Percentiles rank a stretch among this genome's conserved stretches.
Conservation (phyloP, 2,888 invertebrate species). For the Dendrolimus houi region DNA sequence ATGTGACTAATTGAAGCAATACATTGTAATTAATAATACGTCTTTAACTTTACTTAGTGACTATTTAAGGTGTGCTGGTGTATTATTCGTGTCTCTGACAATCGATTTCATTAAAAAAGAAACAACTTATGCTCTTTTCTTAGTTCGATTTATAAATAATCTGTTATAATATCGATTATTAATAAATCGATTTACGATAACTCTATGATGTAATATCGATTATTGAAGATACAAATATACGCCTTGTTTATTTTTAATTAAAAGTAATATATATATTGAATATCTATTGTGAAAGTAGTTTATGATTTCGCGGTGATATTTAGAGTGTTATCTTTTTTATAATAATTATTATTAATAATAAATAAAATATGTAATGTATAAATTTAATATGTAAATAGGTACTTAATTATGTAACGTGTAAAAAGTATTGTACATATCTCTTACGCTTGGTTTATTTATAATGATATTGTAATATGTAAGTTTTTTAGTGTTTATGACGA, state of each 20-base stretch:
- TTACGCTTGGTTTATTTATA: conserved; percentile 75
- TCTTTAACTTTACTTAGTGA: conserved; percentile 74
- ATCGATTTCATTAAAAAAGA: not conserved
- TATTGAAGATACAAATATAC: not conserved
- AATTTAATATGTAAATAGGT: conserved; percentile 77
- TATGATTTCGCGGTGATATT: conserved; percentile 75
- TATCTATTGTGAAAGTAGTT: conserved; percentile 73
- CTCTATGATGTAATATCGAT: not conserved
- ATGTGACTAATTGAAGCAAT: conserved; percentile 86
- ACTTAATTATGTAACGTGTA: conserved; percentile 73
- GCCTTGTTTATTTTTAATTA: conserved; percentile 45
- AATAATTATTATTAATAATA: conserved; percentile 38
- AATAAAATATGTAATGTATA: conserved; percentile 43
- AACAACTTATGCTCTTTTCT: too few species aligned
- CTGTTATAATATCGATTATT: not conserved
- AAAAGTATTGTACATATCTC: conserved; percentile 75
- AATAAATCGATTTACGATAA: not conserved
- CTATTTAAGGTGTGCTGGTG: conserved; percentile 52
- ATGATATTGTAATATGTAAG: conserved; percentile 47
- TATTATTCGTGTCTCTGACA: not conserved
- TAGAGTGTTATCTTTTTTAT: conserved; percentile 68
- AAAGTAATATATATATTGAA: conserved; percentile 51
- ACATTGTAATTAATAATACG: conserved; percentile 81
- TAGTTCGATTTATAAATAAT: too few species aligned
- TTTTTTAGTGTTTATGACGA: conserved; percentile 32